Conservation (phyloP, 2,797 vertebrate genomes). For the Gallinago nigripennis region DNA sequence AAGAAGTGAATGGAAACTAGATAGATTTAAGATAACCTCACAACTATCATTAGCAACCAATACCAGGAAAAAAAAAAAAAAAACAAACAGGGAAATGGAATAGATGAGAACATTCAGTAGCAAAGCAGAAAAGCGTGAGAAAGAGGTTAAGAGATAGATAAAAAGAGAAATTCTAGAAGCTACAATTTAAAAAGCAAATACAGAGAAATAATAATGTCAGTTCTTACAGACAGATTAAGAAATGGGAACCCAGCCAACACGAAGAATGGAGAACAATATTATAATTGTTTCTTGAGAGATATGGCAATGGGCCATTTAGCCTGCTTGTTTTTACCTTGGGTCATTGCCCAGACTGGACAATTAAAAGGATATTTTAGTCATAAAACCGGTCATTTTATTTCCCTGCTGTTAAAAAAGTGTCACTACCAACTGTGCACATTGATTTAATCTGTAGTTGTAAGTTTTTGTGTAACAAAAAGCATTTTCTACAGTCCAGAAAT, state of each 20-base stretch:
- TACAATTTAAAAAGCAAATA: constrained; percentile 39
- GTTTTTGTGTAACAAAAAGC: constrained; percentile 23
- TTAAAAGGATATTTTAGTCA: constrained; percentile 73
- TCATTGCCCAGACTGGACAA: constrained; percentile 72
- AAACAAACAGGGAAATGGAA: background rate
- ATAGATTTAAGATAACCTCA: background rate
- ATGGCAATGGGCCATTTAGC: constrained; percentile 67
- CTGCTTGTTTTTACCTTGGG: constrained; percentile 71
- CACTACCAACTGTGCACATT: constrained; percentile 1
- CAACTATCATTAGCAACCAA: background rate
- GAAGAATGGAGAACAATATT: constrained; percentile 47
- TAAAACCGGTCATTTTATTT: constrained; percentile 55
- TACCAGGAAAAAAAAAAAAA: background rate
- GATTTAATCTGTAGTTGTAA: constrained; percentile 43
- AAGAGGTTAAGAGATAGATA: background rate
- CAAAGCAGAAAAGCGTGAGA: background rate
- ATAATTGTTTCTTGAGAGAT: constrained; percentile 69
- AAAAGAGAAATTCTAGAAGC: constrained; percentile 34
- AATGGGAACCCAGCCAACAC: constrained; percentile 65
- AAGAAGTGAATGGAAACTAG: background rate
- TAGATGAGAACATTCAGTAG: constrained; percentile 3
- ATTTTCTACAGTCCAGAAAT: background rate
- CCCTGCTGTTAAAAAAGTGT: constrained; percentile 55
- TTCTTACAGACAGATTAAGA: constrained; percentile 62
- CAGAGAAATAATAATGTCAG: constrained; percentile 54